Evolutionary conservation across 2,888 invertebrate genomes (phyloP).

Genomic region (Boloria selene): DNA sequence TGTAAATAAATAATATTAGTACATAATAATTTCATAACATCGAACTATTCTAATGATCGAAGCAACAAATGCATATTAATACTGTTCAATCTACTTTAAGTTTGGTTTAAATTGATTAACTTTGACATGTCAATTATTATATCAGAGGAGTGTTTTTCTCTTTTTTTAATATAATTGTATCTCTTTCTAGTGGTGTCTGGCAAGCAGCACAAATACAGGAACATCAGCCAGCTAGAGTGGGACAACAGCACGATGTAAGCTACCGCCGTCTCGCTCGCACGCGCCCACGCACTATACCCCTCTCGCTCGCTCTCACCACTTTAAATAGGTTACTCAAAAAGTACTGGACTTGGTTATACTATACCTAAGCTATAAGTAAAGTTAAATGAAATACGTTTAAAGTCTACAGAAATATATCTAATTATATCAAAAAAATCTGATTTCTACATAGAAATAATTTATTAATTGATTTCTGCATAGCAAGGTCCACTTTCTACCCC

Average conservation of each 20-base stretch:
- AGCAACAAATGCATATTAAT: no score
- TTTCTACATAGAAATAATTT: not conserved
- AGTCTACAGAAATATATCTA: slow-evolving; percentile 15
- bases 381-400: slow-evolving; percentile 10
- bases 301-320: slow-evolving; percentile 44
- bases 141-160: not conserved
- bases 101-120: no score
- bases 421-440: not conserved
- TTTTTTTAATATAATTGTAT: not conserved
- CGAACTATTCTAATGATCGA: no score
- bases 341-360: slow-evolving; percentile 15
- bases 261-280: slow-evolving; percentile 38
- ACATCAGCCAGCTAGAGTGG: slow-evolving; percentile 90
- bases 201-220: slow-evolving; percentile 85
- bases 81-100: no score
- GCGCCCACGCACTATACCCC: slow-evolving; percentile 35
- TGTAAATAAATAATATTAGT: no score
- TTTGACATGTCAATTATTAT: no score
- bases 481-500: not conserved
- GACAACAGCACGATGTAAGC: slow-evolving; percentile 90
- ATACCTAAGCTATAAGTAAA: slow-evolving; percentile 4
- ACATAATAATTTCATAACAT: no score
- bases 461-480: not conserved
- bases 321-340: slow-evolving; percentile 22
- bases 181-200: slow-evolving; percentile 66